Conservation (phyloP, 2,888 invertebrate genomes). For the Frankliniella fusca region DNA sequence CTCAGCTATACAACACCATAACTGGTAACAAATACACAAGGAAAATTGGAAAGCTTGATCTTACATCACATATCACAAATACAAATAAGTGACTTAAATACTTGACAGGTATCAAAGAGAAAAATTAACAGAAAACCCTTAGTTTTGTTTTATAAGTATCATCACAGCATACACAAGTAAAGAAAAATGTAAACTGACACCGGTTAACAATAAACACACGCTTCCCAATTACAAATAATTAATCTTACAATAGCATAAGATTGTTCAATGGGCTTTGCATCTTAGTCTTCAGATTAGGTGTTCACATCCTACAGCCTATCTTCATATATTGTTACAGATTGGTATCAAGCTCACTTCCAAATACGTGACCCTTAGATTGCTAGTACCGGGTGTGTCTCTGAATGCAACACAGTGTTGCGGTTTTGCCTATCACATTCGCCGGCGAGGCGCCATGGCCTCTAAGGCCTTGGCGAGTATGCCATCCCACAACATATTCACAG, state of each 20-base stretch:
- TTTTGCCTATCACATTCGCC: too few species aligned
- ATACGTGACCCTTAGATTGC: slow-evolving; percentile 8
- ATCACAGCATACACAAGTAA: slow-evolving; percentile 1
- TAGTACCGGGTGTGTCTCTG: too few species aligned
- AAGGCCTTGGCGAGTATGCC: too few species aligned
- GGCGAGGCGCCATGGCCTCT: too few species aligned
- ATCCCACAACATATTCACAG: too few species aligned
- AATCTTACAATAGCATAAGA: not conserved
- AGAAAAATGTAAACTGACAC: not conserved
- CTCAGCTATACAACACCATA: slow-evolving; percentile 7
- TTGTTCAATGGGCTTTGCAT: not conserved
- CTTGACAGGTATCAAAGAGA: slow-evolving; percentile 5
- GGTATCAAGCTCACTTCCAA: not conserved
- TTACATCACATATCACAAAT: slow-evolving; percentile 20
- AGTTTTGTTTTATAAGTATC: slow-evolving; percentile 8
- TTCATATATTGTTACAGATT: not conserved
- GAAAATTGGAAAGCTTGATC: not conserved
- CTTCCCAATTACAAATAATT: not conserved
- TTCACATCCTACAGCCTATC: not conserved
- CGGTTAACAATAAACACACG: not conserved
- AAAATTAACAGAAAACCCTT: not conserved
- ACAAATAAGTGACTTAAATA: slow-evolving; percentile 15
- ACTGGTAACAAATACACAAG: slow-evolving; percentile 11
- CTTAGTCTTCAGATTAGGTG: not conserved
- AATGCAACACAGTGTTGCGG: too few species aligned